phyloP scores from a whole-genome alignment of 2,797 vertebrate genomes.

The Enteromius mattozi region DNA sequence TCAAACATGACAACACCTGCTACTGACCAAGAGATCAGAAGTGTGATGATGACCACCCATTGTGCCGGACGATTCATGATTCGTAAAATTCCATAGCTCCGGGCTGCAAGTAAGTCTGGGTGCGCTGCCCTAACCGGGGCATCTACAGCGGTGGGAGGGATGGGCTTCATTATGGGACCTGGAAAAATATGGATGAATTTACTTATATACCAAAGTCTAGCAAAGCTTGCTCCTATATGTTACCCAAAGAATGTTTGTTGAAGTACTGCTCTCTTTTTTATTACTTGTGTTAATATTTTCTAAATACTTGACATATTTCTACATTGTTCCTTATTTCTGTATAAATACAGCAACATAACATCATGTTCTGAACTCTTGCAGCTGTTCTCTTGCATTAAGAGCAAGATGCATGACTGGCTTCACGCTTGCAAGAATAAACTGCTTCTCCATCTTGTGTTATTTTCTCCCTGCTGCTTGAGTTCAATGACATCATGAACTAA shows the following conservation, averaged over 20 bases:
- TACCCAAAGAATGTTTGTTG: not conserved
- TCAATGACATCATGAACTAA: constrained; percentile 4
- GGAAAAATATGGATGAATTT: constrained; percentile 2
- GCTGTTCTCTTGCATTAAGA: constrained; percentile 32
- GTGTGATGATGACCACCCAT: constrained; percentile 88
- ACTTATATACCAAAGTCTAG: not conserved
- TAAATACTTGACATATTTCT: not conserved
- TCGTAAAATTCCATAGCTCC: constrained; percentile 66
- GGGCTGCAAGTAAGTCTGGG: constrained; percentile 52
- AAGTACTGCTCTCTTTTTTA: not conserved
- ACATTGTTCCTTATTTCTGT: not conserved
- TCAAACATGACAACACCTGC: constrained; percentile 96
- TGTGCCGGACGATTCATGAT: constrained; percentile 85
- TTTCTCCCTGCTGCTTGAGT: constrained; percentile 19
- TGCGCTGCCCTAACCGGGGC: constrained; percentile 50
- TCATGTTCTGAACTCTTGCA: not conserved
- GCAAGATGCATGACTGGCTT: constrained; percentile 21
- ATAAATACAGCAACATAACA: constrained; percentile 1
- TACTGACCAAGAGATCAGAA: constrained; percentile 91
- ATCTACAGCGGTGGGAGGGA: constrained; percentile 44
- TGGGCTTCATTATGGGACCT: constrained; percentile 60
- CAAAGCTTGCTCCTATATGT: not conserved
- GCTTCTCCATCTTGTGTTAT: constrained; percentile 27
- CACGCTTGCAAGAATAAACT: constrained; percentile 30
- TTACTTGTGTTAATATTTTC: not conserved